Percentiles rank a stretch among this genome's conserved stretches.
Conservation (phyloP, 2,888 invertebrate species). For the Archips crataeganus region DNA sequence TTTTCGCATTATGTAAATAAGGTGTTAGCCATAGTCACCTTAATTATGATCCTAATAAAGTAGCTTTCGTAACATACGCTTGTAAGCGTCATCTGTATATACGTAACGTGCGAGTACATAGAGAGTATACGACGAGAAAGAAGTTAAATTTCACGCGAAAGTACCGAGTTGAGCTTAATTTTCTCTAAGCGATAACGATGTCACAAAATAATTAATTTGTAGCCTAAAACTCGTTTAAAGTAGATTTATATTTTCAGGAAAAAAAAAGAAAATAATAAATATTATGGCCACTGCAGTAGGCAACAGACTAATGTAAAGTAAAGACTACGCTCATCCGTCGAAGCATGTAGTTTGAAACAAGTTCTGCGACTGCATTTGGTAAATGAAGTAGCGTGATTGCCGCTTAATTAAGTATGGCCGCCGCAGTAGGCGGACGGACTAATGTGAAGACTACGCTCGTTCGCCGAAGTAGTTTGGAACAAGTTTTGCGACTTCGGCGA, state of each 20-base stretch:
- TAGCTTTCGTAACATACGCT: constrained; percentile 18
- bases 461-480: too few relatives aligned
- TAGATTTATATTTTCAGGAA: neutral
- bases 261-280: neutral
- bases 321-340: too few relatives aligned
- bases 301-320: too few relatives aligned
- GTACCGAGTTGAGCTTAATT: neutral
- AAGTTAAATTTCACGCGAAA: neutral
- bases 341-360: too few relatives aligned
- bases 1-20: too few relatives aligned
- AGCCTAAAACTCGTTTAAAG: neutral
- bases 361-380: too few relatives aligned
- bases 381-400: too few relatives aligned
- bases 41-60: constrained; percentile 38
- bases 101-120: constrained; percentile 16
- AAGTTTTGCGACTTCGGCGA: too few relatives aligned
- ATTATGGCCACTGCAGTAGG: too few relatives aligned
- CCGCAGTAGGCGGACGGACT: too few relatives aligned
- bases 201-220: neutral
- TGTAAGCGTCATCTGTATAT: constrained; percentile 16
- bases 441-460: too few relatives aligned
- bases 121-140: neutral
- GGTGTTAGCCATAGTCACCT: neutral
- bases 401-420: too few relatives aligned
- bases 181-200: neutral